phyloP scores from a whole-genome alignment of 2,113 vertebrate genomes.

The Seriola aureovittata region DNA sequence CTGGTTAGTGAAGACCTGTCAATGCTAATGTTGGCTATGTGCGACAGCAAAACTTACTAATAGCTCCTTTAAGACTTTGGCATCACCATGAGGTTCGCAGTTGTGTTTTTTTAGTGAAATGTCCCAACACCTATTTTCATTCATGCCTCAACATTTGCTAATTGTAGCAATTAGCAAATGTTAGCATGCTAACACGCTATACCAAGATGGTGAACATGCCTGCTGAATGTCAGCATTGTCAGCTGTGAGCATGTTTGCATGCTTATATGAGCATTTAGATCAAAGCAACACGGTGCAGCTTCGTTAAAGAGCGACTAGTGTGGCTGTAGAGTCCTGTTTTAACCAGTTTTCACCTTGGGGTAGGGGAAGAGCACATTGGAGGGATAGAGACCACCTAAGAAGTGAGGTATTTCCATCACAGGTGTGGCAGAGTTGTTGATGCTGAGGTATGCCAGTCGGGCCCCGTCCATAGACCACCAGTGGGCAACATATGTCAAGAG shows the following conservation, averaged over 20 bases:
- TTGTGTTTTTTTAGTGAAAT: background rate
- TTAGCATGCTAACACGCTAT: too few species aligned
- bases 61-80: background rate
- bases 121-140: background rate
- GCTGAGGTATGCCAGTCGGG: constrained; percentile 85
- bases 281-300: background rate
- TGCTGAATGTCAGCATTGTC: background rate
- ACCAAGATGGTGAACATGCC: background rate
- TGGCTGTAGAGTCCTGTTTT: background rate
- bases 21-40: too few species aligned
- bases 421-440: constrained; percentile 89
- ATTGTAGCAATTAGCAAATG: too few species aligned
- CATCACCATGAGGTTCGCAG: background rate
- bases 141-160: too few species aligned
- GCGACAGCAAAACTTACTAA: too few species aligned
- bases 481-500: constrained; percentile 81
- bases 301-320: background rate
- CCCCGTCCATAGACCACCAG: constrained; percentile 88
- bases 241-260: background rate
- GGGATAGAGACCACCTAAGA: constrained; percentile 86
- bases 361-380: constrained; percentile 84
- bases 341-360: constrained; percentile 82
- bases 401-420: constrained; percentile 88
- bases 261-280: background rate
- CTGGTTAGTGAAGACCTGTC: too few species aligned